Evolutionary conservation across 30 jellyfish, hydroid and myxozoan genomes (phyloP), one percentile per base, ranked within the genome.

Genomic region (Mastigias papua): DNA sequence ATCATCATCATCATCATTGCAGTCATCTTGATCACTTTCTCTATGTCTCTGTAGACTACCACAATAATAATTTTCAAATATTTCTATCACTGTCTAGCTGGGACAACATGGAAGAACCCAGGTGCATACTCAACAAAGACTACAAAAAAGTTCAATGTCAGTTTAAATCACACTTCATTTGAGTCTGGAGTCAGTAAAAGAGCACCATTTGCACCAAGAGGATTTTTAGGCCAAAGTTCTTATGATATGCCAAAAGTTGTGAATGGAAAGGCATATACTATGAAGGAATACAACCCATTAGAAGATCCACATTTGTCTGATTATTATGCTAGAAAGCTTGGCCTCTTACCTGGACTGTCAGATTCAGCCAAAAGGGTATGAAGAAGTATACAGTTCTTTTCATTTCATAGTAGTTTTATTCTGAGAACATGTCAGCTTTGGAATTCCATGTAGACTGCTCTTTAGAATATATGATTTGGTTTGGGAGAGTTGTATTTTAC

Each of bases 141-240:
- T 2, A 76, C 85, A 32, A 94, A 94, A 54, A 94, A 89, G 77
- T 84, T 76, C 48, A 84, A 72, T 31, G 71, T 89, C 9, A 49
- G 95, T 1, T 61, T 94, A 27, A 83, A 81, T 35, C 97, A 89
- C 48, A 32, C 89, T 49, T 88, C 98, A 48, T 66, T 89, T 15
- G 97, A 94, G 80, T 89, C 98, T 6, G 77, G 89, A 6, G 97
- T 89, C 31, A 94, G 97, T 73, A 89, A 89, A 26, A 79, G 91
- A 69, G 98, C 98, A 11, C 98, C 98, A 19, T 94, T 72, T 89
- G 98, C 98, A 77, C 92, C 98, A 17, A 57, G 98, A 63, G 58
- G 85, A 3, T 81, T 89, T 73, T 83, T 73, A 0, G 93, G 96
- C 23, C 88, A 78, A 32, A 33, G 95, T 37, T 57, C 92, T 11